Evolutionary conservation across 2,797 vertebrate species (phyloP), one percentile per base, ranked within the genome.

Genomic region (Parotocinclus haroldoi): DNA sequence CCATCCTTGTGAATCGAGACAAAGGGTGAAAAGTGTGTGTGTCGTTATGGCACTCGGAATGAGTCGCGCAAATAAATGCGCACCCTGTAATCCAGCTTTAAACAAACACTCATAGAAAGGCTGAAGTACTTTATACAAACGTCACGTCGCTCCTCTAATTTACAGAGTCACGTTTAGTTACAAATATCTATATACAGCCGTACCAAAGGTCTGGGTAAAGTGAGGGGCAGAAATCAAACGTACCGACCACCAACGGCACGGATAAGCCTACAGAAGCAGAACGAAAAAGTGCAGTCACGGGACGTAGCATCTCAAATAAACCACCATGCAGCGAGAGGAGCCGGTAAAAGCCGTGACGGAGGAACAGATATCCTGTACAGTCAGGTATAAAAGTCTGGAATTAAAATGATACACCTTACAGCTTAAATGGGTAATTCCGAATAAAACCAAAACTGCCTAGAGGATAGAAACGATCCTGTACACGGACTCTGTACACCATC

Each of bases 191-290:
- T 80, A 66, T 77, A 76, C 76, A 79, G 46, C 67, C 64, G 39
- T 78, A 79, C 48, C n/a, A 81, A 89, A 87, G 85, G 85, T 87
- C 83, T 83, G 27, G 27, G 27, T 27, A 27, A 27, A 27, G 27
- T 27, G 27, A 2, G 62, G 67, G 77, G 75, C 76, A 69, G 86
- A 90, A 92, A 93, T 86, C 27, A 89, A 91, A 91, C 87, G 85
- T 89, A 87, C 92, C 87, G 90, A 91, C 27, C 91, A 92, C 90
- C 90, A 91, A 91, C 89, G 14, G 89, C 93, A 85, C 90, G 85
- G 83, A 82, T 87, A 88, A 82, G 88, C 90, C 89, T 93, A 93
- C 84, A 92, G 92, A 93, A 93, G 16, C 54, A 66, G 58, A 74
- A 71, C n/a, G 14, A 70, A 58, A 65, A 66, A 72, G 89, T 84